Base-by-base conservation (phyloP, 64 coral and sea anemone genomes). In the Pocillopora damicornis region DNA sequence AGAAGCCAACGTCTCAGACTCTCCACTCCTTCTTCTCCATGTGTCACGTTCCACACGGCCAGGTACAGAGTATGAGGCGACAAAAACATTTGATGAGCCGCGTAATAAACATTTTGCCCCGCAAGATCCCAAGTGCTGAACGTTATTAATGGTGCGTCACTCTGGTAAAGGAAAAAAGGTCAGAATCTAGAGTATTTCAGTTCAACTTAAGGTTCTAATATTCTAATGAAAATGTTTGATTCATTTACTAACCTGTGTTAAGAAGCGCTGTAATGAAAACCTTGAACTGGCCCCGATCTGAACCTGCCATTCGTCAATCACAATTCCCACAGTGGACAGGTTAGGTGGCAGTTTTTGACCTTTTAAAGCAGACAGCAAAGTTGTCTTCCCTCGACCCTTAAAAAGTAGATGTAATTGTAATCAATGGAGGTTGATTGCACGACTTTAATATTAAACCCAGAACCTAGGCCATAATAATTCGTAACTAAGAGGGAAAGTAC, bases 81-180 rank as follows among this genome's bases (percentile, higher is more conserved):
- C 4, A 99, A 88, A 62, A 99, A 99, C 90, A 95, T 95, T 61
- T 99, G 97, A 69, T 99, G 97, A 38, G 97, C 93, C 1, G 97
- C 93, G 18, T 99, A 99, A 56, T 99, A 99, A 9, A 99, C 93
- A 51, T 86, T 89, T 78, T 99, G 97, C 9, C 97, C 97, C 10
- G 97, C 97, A 5, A 99, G 37, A 77, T 99, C 97, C 97, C 97
- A 99, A 0, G 97, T 99, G 59, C 97, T 99, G 77, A 99, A 99
- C 37, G 97, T 95, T 12, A 99, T 90, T 3, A 73, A 64, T 15
- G 93, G 97, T 61, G 63, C 79, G 37, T 88, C 92, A 20, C 57
- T 76, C 95, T 98, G 72, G 58, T 51, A 51, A 88, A 26, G 60
- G 36, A 11, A 60, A 37, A 18, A 75, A 75, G 30, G 75, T 58